These are phyloP conservation scores for Epirrita christyi DNA, from an alignment of 2,888 invertebrate genomes.

Conservation along the genomic window DNA sequence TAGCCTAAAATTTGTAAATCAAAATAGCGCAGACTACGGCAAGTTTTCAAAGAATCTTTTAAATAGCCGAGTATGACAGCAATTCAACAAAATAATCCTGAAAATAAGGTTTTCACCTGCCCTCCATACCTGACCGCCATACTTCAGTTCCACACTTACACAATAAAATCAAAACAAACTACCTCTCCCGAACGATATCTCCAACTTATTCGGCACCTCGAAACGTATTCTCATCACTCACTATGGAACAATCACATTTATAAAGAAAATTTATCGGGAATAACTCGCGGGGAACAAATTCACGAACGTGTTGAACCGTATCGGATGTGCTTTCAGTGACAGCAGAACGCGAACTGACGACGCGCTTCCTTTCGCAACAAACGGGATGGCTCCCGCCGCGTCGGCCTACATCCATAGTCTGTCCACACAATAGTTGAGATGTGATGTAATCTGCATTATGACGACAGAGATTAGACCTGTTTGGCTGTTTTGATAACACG, in stretches of 20 bases:
- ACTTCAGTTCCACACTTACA: constrained; percentile 26
- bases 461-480: constrained; percentile 63
- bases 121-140: constrained; percentile 24
- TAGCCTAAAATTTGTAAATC: no score
- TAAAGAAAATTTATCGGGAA: constrained; percentile 37
- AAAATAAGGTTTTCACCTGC: constrained; percentile 29
- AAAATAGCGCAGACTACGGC: no score
- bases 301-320: constrained; percentile 60
- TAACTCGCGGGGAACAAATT: constrained; percentile 36
- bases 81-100: constrained; percentile 5
- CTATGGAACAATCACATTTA: constrained; percentile 45
- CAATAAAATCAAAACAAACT: constrained; percentile 51
- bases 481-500: constrained; percentile 60
- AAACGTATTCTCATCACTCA: constrained; percentile 79
- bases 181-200: constrained; percentile 79
- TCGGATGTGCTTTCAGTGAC: constrained; percentile 70
- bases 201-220: constrained; percentile 82
- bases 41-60: no score
- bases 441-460: constrained; percentile 75
- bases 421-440: constrained; percentile 55
- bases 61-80: constrained; percentile 5
- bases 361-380: constrained; percentile 71
- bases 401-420: constrained; percentile 67
- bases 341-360: constrained; percentile 66
- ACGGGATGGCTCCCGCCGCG: constrained; percentile 81